phyloP scores from a whole-genome alignment of 2,797 vertebrate genomes.

The Gobionotothen gibberifrons region DNA sequence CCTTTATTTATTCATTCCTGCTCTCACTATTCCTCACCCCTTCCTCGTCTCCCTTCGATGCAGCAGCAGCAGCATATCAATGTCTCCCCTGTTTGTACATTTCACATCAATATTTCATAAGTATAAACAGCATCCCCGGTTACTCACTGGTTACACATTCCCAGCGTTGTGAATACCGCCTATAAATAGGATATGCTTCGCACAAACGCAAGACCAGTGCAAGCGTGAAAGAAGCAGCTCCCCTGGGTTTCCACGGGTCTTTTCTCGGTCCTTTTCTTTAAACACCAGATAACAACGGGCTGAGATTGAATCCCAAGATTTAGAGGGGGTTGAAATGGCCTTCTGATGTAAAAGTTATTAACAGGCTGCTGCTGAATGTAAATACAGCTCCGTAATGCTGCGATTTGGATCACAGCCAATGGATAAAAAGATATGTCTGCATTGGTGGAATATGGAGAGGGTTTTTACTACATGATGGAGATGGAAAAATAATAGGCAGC shows the following conservation, averaged over 20 bases:
- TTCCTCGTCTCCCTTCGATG: slow-evolving; percentile 22
- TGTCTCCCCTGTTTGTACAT: slow-evolving; percentile 42
- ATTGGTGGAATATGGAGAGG: slow-evolving; percentile 16
- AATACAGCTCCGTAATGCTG: slow-evolving; percentile 61
- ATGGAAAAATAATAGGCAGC: not conserved
- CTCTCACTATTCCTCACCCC: not conserved
- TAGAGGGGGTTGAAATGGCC: slow-evolving; percentile 42
- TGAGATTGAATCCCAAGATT: slow-evolving; percentile 49
- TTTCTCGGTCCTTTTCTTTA: slow-evolving; percentile 43
- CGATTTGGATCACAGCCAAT: slow-evolving; percentile 52
- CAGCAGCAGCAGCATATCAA: slow-evolving; percentile 17
- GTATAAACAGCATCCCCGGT: slow-evolving; percentile 47
- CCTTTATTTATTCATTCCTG: not conserved
- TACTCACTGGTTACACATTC: slow-evolving; percentile 38
- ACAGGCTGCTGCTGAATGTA: slow-evolving; percentile 63
- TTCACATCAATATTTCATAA: slow-evolving; percentile 68
- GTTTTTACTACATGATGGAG: not conserved
- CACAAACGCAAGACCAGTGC: slow-evolving; percentile 35
- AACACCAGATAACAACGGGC: slow-evolving; percentile 58
- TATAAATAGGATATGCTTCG: slow-evolving; percentile 59
- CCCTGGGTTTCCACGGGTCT: slow-evolving; percentile 36
- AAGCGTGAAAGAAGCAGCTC: slow-evolving; percentile 40
- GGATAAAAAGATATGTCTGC: slow-evolving; percentile 20
- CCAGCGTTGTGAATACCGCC: slow-evolving; percentile 33
- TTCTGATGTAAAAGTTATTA: slow-evolving; percentile 71